phyloP scores from a whole-genome alignment of 2,113 vertebrate genomes.

The Peromyscus polionotus region DNA sequence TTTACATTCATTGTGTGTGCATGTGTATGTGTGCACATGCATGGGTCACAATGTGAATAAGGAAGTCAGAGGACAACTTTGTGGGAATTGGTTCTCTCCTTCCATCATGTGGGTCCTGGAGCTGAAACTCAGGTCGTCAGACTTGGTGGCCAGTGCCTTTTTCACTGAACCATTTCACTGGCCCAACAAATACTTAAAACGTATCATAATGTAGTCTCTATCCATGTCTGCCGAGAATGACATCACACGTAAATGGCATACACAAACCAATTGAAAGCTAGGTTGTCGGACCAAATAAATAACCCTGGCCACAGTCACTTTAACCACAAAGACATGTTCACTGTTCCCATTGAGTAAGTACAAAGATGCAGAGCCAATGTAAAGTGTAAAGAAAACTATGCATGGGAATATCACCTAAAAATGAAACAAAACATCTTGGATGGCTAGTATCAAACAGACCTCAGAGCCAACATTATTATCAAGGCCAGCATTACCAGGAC shows the following conservation, averaged over 20 bases:
- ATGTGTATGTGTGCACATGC: not conserved
- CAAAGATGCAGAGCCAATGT: not conserved
- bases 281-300: not conserved
- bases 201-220: not conserved
- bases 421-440: not conserved
- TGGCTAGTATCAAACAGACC: not conserved
- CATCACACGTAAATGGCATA: slow-evolving; percentile 1
- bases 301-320: not conserved
- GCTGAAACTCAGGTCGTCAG: not conserved
- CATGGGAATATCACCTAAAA: not conserved
- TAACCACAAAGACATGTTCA: not conserved
- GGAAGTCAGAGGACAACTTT: not conserved
- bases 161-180: not conserved
- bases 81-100: not conserved
- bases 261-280: not conserved
- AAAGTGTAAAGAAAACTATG: not conserved
- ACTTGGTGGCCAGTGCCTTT: not conserved
- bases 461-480: not conserved
- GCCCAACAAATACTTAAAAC: not conserved
- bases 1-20: not conserved
- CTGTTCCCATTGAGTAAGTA: not conserved
- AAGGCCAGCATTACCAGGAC: not conserved
- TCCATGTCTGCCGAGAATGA: not conserved
- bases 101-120: not conserved
- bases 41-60: not conserved